Evolutionary conservation across 2,797 vertebrate species (phyloP), one percentile per base, ranked within the genome.

Genomic region (Hippopotamyrus pictus): DNA sequence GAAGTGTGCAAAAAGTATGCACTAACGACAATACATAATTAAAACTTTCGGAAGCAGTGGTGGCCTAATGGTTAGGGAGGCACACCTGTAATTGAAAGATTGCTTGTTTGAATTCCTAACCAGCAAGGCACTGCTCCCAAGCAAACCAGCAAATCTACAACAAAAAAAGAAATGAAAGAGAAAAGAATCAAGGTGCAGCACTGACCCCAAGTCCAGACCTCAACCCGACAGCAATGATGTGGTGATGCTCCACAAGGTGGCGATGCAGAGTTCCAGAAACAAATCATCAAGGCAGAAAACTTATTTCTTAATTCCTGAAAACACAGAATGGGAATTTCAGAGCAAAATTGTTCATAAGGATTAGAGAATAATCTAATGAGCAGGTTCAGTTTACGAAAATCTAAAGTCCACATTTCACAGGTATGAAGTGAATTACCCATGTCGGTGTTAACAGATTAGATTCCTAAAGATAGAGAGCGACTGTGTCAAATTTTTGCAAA

Each of bases 1-100:
- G 95, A 96, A 62, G 95, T 96, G 0, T 92, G 90, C 19, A 94
- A 93, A 89, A 95, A 92, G 95, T 96, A 50, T 19, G 33, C 37
- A 41, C 73, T n/a, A n/a, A 44, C 1, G 2, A 44, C 2, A 0
- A 79, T 44, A 19, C 73, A 44, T n/a, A 44, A 44, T 44, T 17
- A 44, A 44, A 79, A 9, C 33, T 79, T 79, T 79, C 8, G 2
- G 19, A 0, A 19, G 54, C 54, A 57, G 19, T 7, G 53, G 19
- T 57, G 54, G 19, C 54, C 54, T n/a, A 57, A 57, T 0, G 53
- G 53, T 54, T 54, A 54, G 53, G 17, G 4, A 54, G 53, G 17
- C 53, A 54, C 5, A 19, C 53, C 53, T 19, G 54, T 57, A n/a
- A 7, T 57, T 57, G 19, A 57, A 7, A 57, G 54, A n/a, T 7